Percentiles rank a stretch among this genome's conserved stretches.
Evolutionary conservation across 2,888 invertebrate species (phyloP).

Genomic region (Dicyrtomina minuta): DNA sequence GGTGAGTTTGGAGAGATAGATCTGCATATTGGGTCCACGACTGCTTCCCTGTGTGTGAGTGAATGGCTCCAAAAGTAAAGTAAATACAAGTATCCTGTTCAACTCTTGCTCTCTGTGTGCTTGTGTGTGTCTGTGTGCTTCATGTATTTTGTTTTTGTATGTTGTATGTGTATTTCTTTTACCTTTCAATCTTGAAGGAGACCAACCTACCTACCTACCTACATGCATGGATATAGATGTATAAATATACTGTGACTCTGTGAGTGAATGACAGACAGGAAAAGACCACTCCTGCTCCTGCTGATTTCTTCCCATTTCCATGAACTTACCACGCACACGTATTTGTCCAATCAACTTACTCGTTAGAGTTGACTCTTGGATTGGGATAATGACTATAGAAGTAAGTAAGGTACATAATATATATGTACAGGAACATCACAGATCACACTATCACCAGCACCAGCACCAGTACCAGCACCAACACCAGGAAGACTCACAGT

Average conservation of each 20-base stretch:
- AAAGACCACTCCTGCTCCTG: slow-evolving; percentile 28
- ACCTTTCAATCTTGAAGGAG: no score
- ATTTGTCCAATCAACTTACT: slow-evolving; percentile 24
- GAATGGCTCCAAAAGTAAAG: neutral
- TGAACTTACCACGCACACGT: slow-evolving; percentile 24
- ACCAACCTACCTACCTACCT: no score
- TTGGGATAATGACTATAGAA: neutral
- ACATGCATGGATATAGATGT: neutral
- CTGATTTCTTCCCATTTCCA: slow-evolving; percentile 19
- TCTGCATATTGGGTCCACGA: neutral
- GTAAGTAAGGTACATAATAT: neutral
- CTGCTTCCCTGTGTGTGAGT: neutral
- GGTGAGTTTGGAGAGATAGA: neutral
- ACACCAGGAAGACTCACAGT: neutral
- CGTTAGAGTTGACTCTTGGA: neutral
- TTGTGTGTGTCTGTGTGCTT: no score
- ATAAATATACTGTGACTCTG: neutral
- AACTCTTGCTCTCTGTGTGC: neutral
- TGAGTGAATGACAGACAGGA: slow-evolving; percentile 23
- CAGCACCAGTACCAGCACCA: neutral
- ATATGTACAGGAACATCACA: neutral
- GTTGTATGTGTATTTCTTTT: no score
- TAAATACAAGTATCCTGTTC: slow-evolving; percentile 17
- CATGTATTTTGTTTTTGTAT: no score
- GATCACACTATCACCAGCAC: neutral